Conservation (phyloP, 2,888 invertebrate genomes). For the Peribatodes rhomboidaria region DNA sequence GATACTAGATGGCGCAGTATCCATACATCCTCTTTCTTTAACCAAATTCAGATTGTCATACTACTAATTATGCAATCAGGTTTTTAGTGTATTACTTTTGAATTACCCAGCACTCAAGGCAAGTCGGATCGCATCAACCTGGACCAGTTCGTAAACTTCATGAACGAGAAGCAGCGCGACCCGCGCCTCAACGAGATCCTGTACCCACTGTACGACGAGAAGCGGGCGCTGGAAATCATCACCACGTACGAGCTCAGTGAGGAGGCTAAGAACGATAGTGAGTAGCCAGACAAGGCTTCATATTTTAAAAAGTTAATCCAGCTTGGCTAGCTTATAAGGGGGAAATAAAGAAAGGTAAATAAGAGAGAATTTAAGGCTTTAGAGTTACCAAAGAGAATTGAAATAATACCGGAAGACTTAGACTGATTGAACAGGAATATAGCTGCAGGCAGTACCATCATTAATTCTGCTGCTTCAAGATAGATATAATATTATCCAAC, state of each 20-base stretch:
- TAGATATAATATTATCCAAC: no score
- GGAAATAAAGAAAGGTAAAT: no score
- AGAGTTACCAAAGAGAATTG: no score
- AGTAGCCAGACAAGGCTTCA: constrained; percentile 54
- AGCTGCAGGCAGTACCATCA: no score
- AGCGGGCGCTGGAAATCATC: constrained; percentile 97
- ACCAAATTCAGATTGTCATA: neutral
- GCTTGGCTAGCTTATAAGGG: no score
- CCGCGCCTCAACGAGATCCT: constrained; percentile 99
- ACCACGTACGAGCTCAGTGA: constrained; percentile 96
- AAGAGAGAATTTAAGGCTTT: no score
- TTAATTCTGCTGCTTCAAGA: no score
- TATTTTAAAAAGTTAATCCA: no score
- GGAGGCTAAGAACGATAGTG: constrained; percentile 90
- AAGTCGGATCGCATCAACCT: constrained; percentile 95
- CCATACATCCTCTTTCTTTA: no score
- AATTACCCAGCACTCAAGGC: constrained; percentile 93
- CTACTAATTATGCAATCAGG: neutral
- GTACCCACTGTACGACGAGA: constrained; percentile 98
- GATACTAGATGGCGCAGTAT: no score
- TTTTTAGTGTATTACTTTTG: neutral
- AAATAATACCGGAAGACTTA: no score
- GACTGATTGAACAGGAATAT: no score
- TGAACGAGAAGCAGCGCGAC: constrained; percentile 99
- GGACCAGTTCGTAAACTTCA: constrained; percentile 95